These are phyloP conservation scores for Holotrichia oblita DNA, from an alignment of 1,140 invertebrate genomes.

Conservation along the genomic window DNA sequence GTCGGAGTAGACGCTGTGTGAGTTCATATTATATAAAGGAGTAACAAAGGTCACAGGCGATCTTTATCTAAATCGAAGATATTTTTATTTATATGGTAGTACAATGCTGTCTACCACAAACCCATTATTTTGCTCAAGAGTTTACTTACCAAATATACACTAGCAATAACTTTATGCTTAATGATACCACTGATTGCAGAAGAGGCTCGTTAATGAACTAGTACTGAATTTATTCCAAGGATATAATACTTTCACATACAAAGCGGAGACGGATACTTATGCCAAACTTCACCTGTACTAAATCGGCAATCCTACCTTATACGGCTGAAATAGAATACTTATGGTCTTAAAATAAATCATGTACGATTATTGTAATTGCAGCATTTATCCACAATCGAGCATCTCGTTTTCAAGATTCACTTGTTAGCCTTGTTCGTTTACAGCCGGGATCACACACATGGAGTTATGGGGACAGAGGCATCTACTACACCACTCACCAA, in stretches of 20 bases:
- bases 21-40: too few species aligned
- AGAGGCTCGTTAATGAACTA: constrained; percentile 6
- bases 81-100: too few species aligned
- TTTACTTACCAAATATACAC: neutral
- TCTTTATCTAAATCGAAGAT: too few species aligned
- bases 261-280: constrained; percentile 7
- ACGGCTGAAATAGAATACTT: constrained; percentile 8
- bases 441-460: constrained; percentile 15
- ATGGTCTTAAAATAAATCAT: constrained; percentile 27
- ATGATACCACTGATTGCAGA: neutral
- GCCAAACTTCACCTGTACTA: constrained; percentile 18
- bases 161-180: neutral
- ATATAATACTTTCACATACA: constrained; percentile 1
- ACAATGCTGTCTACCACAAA: too few species aligned
- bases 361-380: constrained; percentile 33
- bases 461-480: neutral
- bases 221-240: constrained; percentile 18
- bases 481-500: constrained; percentile 2
- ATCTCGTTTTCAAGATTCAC: constrained; percentile 7
- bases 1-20: too few species aligned
- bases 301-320: constrained; percentile 27
- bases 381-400: constrained; percentile 21
- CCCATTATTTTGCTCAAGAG: neutral
- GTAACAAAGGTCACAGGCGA: too few species aligned
- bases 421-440: constrained; percentile 15